A percentile compares a stretch with the other conserved stretches of the same genome.
These are phyloP conservation scores for Anarrhichthys ocellatus DNA, from an alignment of 2,113 vertebrate genomes.

Conservation along the genomic window DNA sequence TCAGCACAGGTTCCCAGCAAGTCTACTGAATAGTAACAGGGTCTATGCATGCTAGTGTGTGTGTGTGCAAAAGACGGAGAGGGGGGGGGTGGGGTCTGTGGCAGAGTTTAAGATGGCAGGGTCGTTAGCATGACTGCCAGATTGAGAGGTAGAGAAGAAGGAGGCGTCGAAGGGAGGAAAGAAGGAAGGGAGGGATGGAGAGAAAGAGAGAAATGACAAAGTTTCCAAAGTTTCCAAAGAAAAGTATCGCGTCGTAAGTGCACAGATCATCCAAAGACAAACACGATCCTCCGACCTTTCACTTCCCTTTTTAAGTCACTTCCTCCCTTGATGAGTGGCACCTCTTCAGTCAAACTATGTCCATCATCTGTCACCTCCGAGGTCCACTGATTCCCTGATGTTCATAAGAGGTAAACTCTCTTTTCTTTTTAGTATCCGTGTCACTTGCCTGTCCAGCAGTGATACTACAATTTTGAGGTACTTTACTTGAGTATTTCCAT, in stretches of 20 bases:
- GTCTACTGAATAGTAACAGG: constrained; percentile 67
- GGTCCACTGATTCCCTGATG: not conserved
- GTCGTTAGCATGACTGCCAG: constrained; percentile 71
- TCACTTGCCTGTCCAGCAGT: not conserved
- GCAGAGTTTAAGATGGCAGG: constrained; percentile 62
- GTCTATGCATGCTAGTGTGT: constrained; percentile 51
- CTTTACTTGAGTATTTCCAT: not conserved
- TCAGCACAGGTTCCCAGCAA: constrained; percentile 59
- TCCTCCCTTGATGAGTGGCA: constrained; percentile 7
- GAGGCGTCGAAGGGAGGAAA: constrained; percentile 14
- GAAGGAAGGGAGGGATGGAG: not conserved
- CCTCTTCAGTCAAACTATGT: not conserved
- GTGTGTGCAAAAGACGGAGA: not conserved
- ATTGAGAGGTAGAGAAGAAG: constrained; percentile 56
- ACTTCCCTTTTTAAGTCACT: constrained; percentile 11
- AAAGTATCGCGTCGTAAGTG: constrained; percentile 2
- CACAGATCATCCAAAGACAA: constrained; percentile 23
- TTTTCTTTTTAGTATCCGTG: constrained; percentile 1
- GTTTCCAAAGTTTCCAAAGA: constrained; percentile 50
- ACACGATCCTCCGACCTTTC: constrained; percentile 28
- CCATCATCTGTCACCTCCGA: not conserved
- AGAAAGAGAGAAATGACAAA: constrained; percentile 45
- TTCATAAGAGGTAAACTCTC: not conserved
- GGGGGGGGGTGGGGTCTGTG: not conserved
- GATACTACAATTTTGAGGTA: not conserved